phyloP scores from a whole-genome alignment of 2,888 invertebrate genomes.

The Rhodophaea formosa region DNA sequence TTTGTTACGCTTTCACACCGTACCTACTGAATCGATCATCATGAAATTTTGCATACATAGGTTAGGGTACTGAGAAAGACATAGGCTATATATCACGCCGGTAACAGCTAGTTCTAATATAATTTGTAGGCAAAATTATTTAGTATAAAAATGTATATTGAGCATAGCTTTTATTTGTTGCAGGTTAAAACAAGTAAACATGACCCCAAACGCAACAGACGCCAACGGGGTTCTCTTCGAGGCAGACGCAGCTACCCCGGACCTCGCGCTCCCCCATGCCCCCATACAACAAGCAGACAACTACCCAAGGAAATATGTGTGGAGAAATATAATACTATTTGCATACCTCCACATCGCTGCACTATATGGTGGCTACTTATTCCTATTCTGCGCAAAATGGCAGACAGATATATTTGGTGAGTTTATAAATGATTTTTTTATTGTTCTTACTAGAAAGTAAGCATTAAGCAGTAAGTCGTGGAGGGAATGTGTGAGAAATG shows the following conservation, averaged over 20 bases:
- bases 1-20: too few species aligned
- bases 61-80: too few species aligned
- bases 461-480: too few species aligned
- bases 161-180: slow-evolving; percentile 31
- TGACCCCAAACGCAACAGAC: slow-evolving; percentile 71
- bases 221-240: slow-evolving; percentile 74
- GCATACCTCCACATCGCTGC: slow-evolving; percentile 88
- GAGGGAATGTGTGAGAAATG: too few species aligned
- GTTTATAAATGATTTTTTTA: slow-evolving; percentile 36
- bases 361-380: slow-evolving; percentile 87
- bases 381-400: slow-evolving; percentile 87
- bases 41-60: too few species aligned
- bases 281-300: slow-evolving; percentile 78
- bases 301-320: slow-evolving; percentile 84
- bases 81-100: too few species aligned
- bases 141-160: too few species aligned
- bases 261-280: slow-evolving; percentile 59
- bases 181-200: slow-evolving; percentile 42
- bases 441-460: not conserved
- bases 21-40: too few species aligned
- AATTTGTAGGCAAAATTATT: too few species aligned
- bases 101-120: too few species aligned
- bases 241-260: slow-evolving; percentile 69
- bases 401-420: slow-evolving; percentile 87
- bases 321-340: slow-evolving; percentile 92